phyloP scores from a whole-genome alignment of 2,797 vertebrate genomes.

The Acipenser ruthenus region DNA sequence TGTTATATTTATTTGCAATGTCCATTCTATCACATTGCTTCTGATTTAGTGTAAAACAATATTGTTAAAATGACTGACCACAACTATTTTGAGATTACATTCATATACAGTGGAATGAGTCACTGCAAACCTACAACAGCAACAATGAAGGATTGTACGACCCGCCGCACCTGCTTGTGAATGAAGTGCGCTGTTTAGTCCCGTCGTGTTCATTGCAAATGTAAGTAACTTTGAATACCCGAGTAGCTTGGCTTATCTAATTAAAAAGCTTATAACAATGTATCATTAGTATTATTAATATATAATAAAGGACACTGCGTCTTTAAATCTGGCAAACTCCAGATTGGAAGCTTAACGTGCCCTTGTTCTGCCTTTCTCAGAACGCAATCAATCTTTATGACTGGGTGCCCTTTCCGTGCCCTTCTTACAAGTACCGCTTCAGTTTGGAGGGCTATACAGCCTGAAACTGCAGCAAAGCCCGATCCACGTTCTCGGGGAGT shows the following conservation, averaged over 20 bases:
- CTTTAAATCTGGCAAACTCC: neutral
- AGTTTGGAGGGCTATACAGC: conserved; percentile 1
- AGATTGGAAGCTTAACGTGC: neutral
- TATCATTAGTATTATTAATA: neutral
- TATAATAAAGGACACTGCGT: neutral
- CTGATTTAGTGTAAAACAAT: too few relatives aligned
- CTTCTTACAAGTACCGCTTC: neutral
- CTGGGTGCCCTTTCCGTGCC: neutral
- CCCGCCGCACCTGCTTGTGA: neutral
- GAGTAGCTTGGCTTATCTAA: neutral
- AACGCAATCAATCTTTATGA: conserved; percentile 4
- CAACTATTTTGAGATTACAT: too few relatives aligned
- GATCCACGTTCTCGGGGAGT: neutral
- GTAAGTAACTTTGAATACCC: neutral
- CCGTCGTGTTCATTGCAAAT: neutral
- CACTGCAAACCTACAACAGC: neutral
- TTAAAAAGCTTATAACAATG: neutral
- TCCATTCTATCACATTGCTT: too few relatives aligned
- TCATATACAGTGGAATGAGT: too few relatives aligned
- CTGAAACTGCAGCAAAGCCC: neutral
- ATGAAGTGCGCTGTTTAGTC: neutral
- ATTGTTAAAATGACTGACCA: too few relatives aligned
- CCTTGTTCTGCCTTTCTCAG: conserved; percentile 5
- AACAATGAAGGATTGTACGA: neutral
- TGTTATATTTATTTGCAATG: too few relatives aligned